Base-by-base conservation (phyloP, 2,888 invertebrate species). In the Gymnosoma rotundatum region DNA sequence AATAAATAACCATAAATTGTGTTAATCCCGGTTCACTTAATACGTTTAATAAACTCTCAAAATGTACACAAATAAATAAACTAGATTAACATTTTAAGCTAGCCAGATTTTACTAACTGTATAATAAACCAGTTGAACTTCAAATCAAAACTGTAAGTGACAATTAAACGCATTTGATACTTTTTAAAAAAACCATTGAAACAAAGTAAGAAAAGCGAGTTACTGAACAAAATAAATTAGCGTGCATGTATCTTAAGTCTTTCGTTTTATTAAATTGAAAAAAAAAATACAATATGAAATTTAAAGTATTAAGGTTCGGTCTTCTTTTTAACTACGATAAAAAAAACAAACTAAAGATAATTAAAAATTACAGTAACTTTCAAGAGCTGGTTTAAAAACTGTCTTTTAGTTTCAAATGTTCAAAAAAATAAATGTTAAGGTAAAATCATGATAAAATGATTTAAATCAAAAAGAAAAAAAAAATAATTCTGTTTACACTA, bases 191-290 rank as follows among this genome's bases (percentile, higher is more conserved):
- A n/a, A n/a, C n/a, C 36, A 38, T 14, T 36, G 18, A 67, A 38
- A 2, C 9, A 45, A 42, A 42, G 7, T 12, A 42, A 42, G 7
- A 25, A 6, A 25, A 12, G 25, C 36, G 5, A 60, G 9, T n/a
- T 60, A 1, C 12, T 32, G 1, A 32, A n/a, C 20, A 20, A 52
- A n/a, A 52, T 52, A 56, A 56, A 58, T 16, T 10, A 16, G 48
- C 56, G 50, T 36, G 66, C 60, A 45, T 64, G 61, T 78, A 56
- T 61, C 38, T 67, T 63, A 63, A 78, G 67, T 83, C 67, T 76
- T 82, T 76, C 5, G 58, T 32, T 66, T 74, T 60, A 10, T 16
- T 8, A 14, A 2, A 16, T 48, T 45, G 8, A 16, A 48, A 25
- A 42, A 42, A 42, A 10, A 14, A 42, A 14, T 12, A 42, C 42